Percentiles rank a stretch among this genome's conserved stretches.
These are phyloP conservation scores for Cheilosia soror DNA, from an alignment of 2,888 invertebrate species.

Conservation along the genomic window DNA sequence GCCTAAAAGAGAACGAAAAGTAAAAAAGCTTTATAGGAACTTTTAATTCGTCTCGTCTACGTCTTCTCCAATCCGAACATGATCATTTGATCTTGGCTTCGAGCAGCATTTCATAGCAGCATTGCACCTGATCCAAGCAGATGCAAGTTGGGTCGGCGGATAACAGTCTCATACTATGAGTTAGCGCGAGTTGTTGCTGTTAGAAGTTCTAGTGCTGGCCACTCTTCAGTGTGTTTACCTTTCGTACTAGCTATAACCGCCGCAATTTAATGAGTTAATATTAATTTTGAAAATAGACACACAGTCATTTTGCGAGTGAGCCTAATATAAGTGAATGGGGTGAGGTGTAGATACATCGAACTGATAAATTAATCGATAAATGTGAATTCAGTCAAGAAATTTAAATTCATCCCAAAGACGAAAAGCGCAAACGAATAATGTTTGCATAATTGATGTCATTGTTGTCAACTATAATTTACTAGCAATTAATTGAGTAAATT, in stretches of 20 bases:
- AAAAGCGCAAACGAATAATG: slow-evolving; percentile 21
- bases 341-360: slow-evolving; percentile 28
- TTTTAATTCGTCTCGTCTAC: slow-evolving; percentile 18
- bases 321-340: slow-evolving; percentile 29
- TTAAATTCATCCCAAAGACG: slow-evolving; percentile 36
- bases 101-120: slow-evolving; percentile 27
- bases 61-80: not conserved
- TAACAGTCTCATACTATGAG: not conserved
- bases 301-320: slow-evolving; percentile 30
- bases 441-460: slow-evolving; percentile 51
- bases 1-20: slow-evolving; percentile 46
- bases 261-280: slow-evolving; percentile 36
- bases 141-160: not conserved
- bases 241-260: slow-evolving; percentile 45
- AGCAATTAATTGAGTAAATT: not conserved
- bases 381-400: slow-evolving; percentile 13
- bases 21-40: slow-evolving; percentile 72
- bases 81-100: not conserved
- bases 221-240: slow-evolving; percentile 23
- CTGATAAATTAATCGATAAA: slow-evolving; percentile 16
- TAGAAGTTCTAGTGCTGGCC: slow-evolving; percentile 5
- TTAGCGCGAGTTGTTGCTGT: slow-evolving; percentile 37
- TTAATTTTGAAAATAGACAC: slow-evolving; percentile 43
- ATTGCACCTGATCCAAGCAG: slow-evolving; percentile 60
- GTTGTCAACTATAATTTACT: not conserved